Percentiles rank a stretch among this genome's conserved stretches.
phyloP scores from a whole-genome alignment of 2,113 vertebrate genomes.

The Cryptomyrus ogoouensis region DNA sequence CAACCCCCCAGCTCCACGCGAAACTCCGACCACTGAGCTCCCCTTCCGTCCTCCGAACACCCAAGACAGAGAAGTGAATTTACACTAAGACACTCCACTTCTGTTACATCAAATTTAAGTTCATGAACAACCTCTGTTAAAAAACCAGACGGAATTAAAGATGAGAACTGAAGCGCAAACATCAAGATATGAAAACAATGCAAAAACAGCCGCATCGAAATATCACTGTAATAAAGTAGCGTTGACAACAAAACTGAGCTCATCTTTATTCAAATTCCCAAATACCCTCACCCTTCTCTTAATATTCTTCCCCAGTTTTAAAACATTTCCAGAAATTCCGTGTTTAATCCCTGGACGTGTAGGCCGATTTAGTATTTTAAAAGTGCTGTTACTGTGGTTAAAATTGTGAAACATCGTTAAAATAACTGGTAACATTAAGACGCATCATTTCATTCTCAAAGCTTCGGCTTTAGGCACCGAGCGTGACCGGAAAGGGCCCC shows the following conservation, averaged over 20 bases:
- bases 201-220: neutral
- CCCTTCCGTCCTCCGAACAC: neutral
- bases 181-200: neutral
- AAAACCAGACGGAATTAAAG: neutral
- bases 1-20: neutral
- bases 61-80: neutral
- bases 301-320: neutral
- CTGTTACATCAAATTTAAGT: neutral
- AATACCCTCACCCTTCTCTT: neutral
- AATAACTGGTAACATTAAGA: neutral
- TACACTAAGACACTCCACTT: neutral
- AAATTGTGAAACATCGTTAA: neutral
- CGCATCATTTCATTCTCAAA: neutral
- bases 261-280: neutral
- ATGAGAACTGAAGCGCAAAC: neutral
- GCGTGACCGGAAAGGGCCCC: neutral
- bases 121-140: neutral
- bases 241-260: neutral
- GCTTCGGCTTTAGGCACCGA: neutral
- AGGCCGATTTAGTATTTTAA: neutral
- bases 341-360: neutral
- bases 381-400: neutral
- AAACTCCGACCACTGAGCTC: neutral
- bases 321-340: neutral
- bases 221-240: neutral